Conservation (phyloP, 2,797 vertebrate species). For the Brachymystax lenok region DNA sequence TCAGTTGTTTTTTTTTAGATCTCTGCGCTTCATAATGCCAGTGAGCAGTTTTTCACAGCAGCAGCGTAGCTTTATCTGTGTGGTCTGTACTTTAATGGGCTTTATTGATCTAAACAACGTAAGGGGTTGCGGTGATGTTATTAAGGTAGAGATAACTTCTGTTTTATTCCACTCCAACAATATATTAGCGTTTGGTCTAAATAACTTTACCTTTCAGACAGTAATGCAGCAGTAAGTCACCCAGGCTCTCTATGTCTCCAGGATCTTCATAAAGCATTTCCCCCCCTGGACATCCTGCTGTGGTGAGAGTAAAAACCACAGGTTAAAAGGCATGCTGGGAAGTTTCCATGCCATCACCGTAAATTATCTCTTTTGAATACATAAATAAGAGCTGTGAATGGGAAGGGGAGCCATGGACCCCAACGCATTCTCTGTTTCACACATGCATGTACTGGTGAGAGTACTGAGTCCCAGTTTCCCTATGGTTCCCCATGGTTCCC, state of each 20-base stretch:
- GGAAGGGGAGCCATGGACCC: conserved; percentile 31
- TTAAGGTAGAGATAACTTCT: conserved; percentile 82
- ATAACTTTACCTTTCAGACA: conserved; percentile 84
- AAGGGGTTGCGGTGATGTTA: conserved; percentile 79
- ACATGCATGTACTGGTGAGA: conserved; percentile 36
- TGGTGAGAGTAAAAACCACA: conserved; percentile 68
- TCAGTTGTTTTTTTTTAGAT: conserved; percentile 59
- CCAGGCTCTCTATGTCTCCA: conserved; percentile 73
- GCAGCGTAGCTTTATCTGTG: conserved; percentile 67
- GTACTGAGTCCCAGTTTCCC: not conserved
- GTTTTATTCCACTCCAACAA: conserved; percentile 83
- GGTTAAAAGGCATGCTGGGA: conserved; percentile 78
- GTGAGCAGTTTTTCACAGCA: conserved; percentile 62
- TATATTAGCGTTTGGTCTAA: conserved; percentile 83
- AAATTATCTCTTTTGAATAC: conserved; percentile 71
- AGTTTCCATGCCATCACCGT: conserved; percentile 70
- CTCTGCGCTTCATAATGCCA: conserved; percentile 57
- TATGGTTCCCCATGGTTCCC: conserved; percentile 6
- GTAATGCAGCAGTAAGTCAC: conserved; percentile 83
- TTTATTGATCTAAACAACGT: conserved; percentile 87
- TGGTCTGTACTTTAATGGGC: conserved; percentile 80
- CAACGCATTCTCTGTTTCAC: conserved; percentile 33
- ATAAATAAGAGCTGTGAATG: conserved; percentile 65
- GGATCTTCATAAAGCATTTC: conserved; percentile 84
- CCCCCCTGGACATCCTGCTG: conserved; percentile 76